Conservation (phyloP, 2,797 vertebrate genomes). For the Odontamblyopus lacepedii region DNA sequence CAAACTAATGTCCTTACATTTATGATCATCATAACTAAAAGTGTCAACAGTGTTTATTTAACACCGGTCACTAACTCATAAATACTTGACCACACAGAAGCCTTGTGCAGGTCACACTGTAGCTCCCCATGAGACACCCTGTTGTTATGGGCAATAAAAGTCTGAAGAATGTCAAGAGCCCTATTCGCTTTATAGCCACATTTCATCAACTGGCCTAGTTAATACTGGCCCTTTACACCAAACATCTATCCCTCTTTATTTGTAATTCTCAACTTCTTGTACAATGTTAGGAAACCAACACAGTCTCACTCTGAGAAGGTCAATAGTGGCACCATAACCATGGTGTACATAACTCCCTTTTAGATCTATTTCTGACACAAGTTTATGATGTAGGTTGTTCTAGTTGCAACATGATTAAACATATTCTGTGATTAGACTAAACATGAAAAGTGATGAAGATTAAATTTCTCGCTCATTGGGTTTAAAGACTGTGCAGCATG, state of each 20-base stretch:
- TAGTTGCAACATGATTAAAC: too few relatives aligned
- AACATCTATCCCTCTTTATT: not conserved
- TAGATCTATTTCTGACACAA: too few relatives aligned
- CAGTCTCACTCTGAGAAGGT: too few relatives aligned
- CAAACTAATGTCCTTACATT: too few relatives aligned
- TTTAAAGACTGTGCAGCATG: not conserved
- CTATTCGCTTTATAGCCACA: not conserved
- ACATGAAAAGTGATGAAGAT: too few relatives aligned
- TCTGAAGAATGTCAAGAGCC: not conserved
- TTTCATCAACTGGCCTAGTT: not conserved
- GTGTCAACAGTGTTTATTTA: not conserved
- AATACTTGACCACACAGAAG: conserved; percentile 2
- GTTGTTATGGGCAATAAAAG: not conserved
- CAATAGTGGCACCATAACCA: too few relatives aligned
- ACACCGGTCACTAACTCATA: not conserved
- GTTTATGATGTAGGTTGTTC: too few relatives aligned
- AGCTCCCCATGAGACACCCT: not conserved
- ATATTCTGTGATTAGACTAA: too few relatives aligned
- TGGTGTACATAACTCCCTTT: too few relatives aligned
- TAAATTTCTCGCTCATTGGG: not conserved
- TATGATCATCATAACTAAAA: not conserved
- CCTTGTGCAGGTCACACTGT: not conserved
- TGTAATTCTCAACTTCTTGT: not conserved
- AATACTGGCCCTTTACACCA: not conserved
- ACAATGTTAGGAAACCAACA: not conserved